Percentiles rank a stretch among this genome's conserved stretches.
Evolutionary conservation across 2,113 vertebrate genomes (phyloP).

Genomic region (Apaloderma vittatum): DNA sequence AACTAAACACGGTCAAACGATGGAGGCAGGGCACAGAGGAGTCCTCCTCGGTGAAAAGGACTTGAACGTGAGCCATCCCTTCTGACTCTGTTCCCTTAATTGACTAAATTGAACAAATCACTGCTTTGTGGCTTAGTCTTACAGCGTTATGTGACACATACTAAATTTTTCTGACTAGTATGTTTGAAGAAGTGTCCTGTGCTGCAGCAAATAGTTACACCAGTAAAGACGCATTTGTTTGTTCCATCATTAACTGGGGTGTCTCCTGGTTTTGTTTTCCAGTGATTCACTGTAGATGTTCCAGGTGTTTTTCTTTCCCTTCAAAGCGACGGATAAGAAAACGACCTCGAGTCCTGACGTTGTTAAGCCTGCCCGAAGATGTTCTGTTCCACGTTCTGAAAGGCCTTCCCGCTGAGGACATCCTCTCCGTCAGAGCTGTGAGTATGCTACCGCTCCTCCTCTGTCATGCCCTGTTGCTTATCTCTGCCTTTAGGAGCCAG

Average conservation of each 20-base stretch:
- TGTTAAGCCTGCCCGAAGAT: conserved; percentile 92
- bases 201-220: background rate
- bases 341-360: conserved; percentile 81
- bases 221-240: no score
- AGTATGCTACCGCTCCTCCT: conserved; percentile 63
- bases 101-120: background rate
- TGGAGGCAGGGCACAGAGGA: background rate
- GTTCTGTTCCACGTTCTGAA: conserved; percentile 92
- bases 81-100: background rate
- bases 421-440: conserved; percentile 92
- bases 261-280: background rate
- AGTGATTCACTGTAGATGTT: conserved; percentile 92
- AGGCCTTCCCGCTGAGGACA: conserved; percentile 91
- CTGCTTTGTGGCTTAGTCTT: background rate
- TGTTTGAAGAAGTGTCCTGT: background rate
- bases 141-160: accelerated
- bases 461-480: accelerated
- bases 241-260: background rate
- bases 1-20: background rate
- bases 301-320: conserved; percentile 91
- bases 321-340: conserved; percentile 86
- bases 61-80: background rate
- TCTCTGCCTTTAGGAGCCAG: background rate
- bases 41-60: background rate
- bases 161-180: background rate